Evolutionary conservation across 2,113 vertebrate genomes (phyloP).

Genomic region (Protomyctophum bolini): DNA sequence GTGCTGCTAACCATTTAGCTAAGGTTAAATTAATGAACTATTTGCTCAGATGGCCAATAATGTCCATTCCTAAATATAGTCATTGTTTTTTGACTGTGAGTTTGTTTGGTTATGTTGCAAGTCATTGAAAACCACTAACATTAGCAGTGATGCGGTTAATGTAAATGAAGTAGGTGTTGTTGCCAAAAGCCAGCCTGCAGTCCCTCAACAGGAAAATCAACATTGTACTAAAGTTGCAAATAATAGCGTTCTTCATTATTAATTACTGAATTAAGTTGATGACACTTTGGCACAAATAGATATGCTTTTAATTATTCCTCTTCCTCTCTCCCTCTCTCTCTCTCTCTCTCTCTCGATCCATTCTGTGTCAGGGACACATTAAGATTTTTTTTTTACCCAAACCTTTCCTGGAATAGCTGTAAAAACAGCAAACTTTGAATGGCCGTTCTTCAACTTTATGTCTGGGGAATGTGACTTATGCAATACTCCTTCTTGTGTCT

Average conservation of each 20-base stretch:
- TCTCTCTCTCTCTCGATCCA: background rate
- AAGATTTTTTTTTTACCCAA: constrained; percentile 26
- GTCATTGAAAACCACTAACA: background rate
- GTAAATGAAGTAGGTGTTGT: constrained; percentile 13
- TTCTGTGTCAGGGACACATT: background rate
- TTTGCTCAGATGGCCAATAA: constrained; percentile 15
- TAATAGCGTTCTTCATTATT: background rate
- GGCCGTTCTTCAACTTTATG: constrained; percentile 17
- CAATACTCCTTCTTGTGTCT: constrained; percentile 17
- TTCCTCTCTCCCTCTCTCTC: accelerated
- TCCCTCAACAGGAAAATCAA: constrained; percentile 22
- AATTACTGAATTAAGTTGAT: background rate
- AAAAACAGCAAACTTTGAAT: constrained; percentile 38
- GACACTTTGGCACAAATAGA: background rate
- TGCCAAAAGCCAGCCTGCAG: constrained; percentile 27
- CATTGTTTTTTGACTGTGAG: background rate
- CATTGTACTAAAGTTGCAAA: constrained; percentile 15
- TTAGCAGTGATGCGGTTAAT: constrained; percentile 34
- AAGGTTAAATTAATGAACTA: constrained; percentile 13
- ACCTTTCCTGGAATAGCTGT: constrained; percentile 29
- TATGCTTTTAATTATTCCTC: background rate
- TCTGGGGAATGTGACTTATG: constrained; percentile 47
- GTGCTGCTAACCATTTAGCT: constrained; percentile 22
- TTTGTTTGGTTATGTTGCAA: background rate
- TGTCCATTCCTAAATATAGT: background rate